Percentiles rank a stretch among this genome's conserved stretches.
Evolutionary conservation across 2,888 invertebrate genomes (phyloP).

Genomic region (Lysandra bellargus): DNA sequence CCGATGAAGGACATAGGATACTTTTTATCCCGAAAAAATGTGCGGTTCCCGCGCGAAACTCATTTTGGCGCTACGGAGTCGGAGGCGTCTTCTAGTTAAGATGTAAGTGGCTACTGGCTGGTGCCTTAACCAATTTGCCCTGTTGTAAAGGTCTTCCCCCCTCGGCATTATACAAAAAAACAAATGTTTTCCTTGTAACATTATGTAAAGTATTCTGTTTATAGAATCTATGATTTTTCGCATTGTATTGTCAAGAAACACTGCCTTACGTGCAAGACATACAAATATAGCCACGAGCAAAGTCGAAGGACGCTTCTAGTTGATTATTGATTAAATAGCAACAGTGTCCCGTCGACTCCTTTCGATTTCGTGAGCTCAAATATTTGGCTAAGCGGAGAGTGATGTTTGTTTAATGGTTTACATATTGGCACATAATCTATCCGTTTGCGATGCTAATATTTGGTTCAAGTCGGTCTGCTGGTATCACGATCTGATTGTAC

Average conservation of each 20-base stretch:
- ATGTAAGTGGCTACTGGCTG: too few relatives aligned
- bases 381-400: constrained; percentile 22
- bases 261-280: not conserved
- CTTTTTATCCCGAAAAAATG: too few relatives aligned
- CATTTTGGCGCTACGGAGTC: too few relatives aligned
- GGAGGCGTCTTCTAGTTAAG: too few relatives aligned
- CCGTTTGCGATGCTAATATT: constrained; percentile 7
- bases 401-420: constrained; percentile 15
- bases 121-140: too few relatives aligned
- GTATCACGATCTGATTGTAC: not conserved
- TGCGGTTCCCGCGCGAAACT: too few relatives aligned
- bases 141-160: too few relatives aligned
- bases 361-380: not conserved
- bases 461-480: not conserved
- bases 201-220: not conserved
- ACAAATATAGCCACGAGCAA: not conserved
- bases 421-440: constrained; percentile 13
- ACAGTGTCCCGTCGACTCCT: not conserved
- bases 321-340: constrained; percentile 3
- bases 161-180: too few relatives aligned
- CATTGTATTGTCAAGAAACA: not conserved
- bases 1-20: too few relatives aligned
- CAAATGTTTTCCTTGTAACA: too few relatives aligned
- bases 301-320: not conserved
- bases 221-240: not conserved